These are phyloP conservation scores for Chionoecetes opilio DNA, from an alignment of 1,140 invertebrate species.

Conservation along the genomic window DNA sequence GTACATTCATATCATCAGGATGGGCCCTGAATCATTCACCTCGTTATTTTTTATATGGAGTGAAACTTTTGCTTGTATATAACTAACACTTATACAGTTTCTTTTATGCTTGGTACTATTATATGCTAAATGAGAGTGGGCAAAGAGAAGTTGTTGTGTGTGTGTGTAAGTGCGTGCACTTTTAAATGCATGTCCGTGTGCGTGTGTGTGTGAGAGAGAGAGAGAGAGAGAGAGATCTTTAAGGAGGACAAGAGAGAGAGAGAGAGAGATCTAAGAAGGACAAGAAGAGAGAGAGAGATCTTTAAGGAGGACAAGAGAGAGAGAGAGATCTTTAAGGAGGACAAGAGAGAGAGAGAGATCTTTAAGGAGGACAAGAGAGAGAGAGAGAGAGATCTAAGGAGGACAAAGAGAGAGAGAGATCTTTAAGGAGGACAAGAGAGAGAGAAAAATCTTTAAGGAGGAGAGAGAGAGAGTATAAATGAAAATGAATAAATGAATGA, in stretches of 20 bases:
- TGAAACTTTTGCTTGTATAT: conserved; percentile 40
- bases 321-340: too few relatives aligned
- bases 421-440: neutral
- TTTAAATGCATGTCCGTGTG: neutral
- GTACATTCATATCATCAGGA: neutral
- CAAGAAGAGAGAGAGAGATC: too few relatives aligned
- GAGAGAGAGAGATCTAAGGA: too few relatives aligned
- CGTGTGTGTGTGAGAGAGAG: neutral
- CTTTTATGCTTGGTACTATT: conserved; percentile 27
- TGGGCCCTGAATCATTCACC: conserved; percentile 5
- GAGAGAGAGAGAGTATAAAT: too few relatives aligned
- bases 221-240: neutral
- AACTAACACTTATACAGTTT: conserved; percentile 15
- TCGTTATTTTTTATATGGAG: neutral
- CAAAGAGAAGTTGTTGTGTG: too few relatives aligned
- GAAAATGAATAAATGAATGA: neutral
- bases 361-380: too few relatives aligned
- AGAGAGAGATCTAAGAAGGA: too few relatives aligned
- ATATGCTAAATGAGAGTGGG: too few relatives aligned
- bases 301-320: too few relatives aligned
- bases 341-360: too few relatives aligned
- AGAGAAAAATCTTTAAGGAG: too few relatives aligned
- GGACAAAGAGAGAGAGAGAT: too few relatives aligned
- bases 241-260: neutral
- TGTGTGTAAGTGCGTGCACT: neutral